Conservation (phyloP, 2,113 vertebrate species). For the Lepus timidus region DNA sequence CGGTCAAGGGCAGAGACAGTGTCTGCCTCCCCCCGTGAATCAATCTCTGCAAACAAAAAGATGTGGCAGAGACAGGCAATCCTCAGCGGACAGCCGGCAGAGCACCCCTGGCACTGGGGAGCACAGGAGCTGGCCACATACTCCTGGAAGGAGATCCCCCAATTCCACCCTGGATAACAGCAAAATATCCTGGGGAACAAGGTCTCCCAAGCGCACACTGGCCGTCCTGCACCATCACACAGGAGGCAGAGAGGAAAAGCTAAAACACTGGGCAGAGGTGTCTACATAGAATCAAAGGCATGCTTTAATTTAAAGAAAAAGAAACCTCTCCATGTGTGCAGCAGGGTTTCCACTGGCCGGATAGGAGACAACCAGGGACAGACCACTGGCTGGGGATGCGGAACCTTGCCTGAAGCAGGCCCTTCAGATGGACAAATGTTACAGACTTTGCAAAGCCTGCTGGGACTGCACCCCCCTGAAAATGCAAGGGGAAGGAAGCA, state of each 20-base stretch:
- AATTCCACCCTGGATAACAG: neutral
- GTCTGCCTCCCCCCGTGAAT: neutral
- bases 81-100: neutral
- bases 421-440: neutral
- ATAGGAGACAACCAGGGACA: neutral
- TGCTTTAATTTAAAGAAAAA: neutral
- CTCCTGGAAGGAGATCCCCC: neutral
- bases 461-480: neutral
- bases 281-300: neutral
- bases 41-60: neutral
- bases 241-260: neutral
- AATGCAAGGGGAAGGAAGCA: neutral
- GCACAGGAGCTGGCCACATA: neutral
- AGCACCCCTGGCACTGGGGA: neutral
- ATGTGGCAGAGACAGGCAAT: neutral
- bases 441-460: neutral
- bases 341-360: neutral
- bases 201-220: fast-evolving
- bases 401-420: neutral
- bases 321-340: neutral
- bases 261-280: neutral
- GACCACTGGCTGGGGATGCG: neutral
- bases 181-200: neutral
- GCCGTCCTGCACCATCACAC: fast-evolving
- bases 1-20: neutral